phyloP scores from a whole-genome alignment of 2,888 invertebrate genomes.

The Gymnoscelis rufifasciata region DNA sequence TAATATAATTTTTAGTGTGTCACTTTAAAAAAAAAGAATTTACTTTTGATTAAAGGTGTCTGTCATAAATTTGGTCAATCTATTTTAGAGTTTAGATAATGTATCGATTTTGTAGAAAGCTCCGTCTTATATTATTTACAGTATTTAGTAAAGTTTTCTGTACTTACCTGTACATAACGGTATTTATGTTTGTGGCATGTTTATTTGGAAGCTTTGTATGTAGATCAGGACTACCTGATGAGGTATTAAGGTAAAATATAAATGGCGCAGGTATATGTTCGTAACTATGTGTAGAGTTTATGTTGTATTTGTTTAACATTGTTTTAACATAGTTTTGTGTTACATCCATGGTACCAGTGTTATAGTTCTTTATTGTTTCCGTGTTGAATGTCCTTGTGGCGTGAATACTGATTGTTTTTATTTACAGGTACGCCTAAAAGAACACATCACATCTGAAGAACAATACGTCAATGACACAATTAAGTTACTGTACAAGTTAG shows the following conservation, averaged over 20 bases:
- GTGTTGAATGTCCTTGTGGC: not conserved
- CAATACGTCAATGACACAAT: slow-evolving; percentile 52
- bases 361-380: not conserved
- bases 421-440: slow-evolving; percentile 66
- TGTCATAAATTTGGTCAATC: too few species aligned
- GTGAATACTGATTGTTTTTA: slow-evolving; percentile 10
- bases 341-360: slow-evolving; percentile 56
- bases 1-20: not conserved
- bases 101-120: too few species aligned
- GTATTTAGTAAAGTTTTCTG: too few species aligned
- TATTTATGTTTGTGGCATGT: slow-evolving; percentile 5
- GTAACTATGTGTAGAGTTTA: slow-evolving; percentile 10
- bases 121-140: too few species aligned
- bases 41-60: too few species aligned
- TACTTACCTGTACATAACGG: not conserved
- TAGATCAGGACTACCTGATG: too few species aligned
- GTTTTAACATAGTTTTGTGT: too few species aligned
- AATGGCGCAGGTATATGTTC: not conserved
- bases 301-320: slow-evolving; percentile 28
- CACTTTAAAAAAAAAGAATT: too few species aligned
- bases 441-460: slow-evolving; percentile 50
- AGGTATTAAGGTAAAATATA: not conserved
- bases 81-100: too few species aligned
- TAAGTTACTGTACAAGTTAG: slow-evolving; percentile 56
- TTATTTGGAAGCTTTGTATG: slow-evolving; percentile 1